Evolutionary conservation across 2,888 invertebrate species (phyloP), one percentile per base, ranked within the genome.

Genomic region (Taphrorychus bicolor): DNA sequence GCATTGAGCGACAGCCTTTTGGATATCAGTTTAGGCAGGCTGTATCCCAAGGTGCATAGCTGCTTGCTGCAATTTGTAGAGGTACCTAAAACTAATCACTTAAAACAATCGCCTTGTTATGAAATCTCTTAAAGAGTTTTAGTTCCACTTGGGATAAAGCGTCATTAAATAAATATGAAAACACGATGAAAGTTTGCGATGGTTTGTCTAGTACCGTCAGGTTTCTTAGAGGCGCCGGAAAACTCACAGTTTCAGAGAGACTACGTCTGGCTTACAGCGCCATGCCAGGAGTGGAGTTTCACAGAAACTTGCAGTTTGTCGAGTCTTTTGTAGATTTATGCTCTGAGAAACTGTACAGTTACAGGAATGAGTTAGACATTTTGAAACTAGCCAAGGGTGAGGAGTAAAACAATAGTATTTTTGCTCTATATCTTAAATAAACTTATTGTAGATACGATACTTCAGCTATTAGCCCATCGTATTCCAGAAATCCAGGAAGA

Each of bases 391-490:
- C 32, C 16, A 21, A 54, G n/a, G 51, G 51, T 53, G 16, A 23
- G 24, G 9, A 14, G 51, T 1, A 48, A 52, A 64, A 18, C 22
- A 2, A 45, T 3, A 45, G 1, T 2, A n/a, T 16, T 45, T 45
- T 16, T 16, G 5, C 45, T 32, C 9, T 7, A 32, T 32, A 2
- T 11, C 32, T 32, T 11, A 32, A 3, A 32, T 5, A 7, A 53
- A 49, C 14, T 5, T 40, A 48, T 72, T 76, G 74, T 64, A 76
- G 79, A 80, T 73, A 82, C 88, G 69, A 81, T 84, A 7, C 77
- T 89, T 21, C 79, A 77, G 70, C 79, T 90, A 51, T 83, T 91
- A 80, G 84, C 88, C 0, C 87, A 89, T 75, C 83, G 81, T 68
- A 82, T 85, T 9, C 77, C 80, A 3, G 85, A 87, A 81, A 83